Evolutionary conservation across 2,888 invertebrate species (phyloP).

Genomic region (Amphipoea oculea): DNA sequence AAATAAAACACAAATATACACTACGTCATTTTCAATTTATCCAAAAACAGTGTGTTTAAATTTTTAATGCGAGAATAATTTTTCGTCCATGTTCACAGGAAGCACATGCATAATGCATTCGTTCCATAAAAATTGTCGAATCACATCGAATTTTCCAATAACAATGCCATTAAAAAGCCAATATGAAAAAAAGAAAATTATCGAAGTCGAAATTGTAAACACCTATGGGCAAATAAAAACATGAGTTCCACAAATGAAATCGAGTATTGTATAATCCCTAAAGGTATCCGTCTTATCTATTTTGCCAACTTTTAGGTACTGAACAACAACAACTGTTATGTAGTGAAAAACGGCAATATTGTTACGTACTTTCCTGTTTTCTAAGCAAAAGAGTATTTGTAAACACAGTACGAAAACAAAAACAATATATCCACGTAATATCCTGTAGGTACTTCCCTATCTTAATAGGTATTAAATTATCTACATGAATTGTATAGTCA

Average conservation of each 20-base stretch:
- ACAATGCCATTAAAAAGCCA: background rate
- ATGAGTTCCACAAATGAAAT: background rate
- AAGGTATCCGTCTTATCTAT: background rate
- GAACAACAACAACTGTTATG: background rate
- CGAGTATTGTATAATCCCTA: background rate
- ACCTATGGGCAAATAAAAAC: background rate
- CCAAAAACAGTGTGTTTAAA: too few species aligned
- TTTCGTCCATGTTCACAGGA: background rate
- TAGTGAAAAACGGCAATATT: background rate
- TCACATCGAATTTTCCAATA: conserved; percentile 1
- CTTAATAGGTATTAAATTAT: background rate
- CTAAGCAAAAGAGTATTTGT: conserved; percentile 1
- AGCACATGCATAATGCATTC: conserved; percentile 1
- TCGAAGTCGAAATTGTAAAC: background rate
- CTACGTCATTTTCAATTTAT: conserved; percentile 10
- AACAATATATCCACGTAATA: background rate
- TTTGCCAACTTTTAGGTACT: background rate
- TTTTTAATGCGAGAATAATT: background rate
- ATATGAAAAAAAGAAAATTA: background rate
- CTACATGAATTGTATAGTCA: background rate
- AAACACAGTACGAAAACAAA: background rate
- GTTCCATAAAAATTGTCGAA: conserved; percentile 1
- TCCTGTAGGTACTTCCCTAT: background rate
- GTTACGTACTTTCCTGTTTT: background rate
- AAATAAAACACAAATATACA: background rate